These are phyloP conservation scores for Sinodicranocentrus sp. DNA, from an alignment of 2,888 invertebrate genomes.

Conservation along the genomic window DNA sequence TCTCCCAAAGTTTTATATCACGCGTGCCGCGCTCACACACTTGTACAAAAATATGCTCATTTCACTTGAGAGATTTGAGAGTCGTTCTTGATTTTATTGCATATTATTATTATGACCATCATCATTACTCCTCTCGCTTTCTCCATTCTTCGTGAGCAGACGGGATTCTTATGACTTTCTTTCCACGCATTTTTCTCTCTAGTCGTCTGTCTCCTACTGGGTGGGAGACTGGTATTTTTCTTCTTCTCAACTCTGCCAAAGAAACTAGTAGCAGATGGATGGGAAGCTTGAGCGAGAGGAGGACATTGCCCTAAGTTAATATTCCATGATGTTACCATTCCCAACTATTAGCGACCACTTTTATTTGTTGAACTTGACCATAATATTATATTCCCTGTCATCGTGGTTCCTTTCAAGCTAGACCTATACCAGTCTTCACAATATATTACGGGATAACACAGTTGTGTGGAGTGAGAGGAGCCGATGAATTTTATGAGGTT, in stretches of 20 bases:
- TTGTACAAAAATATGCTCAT: neutral
- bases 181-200: slow-evolving; percentile 16
- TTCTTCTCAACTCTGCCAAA: too few species aligned
- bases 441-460: slow-evolving; percentile 1
- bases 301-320: slow-evolving; percentile 36
- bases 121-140: slow-evolving; percentile 9
- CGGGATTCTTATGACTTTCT: slow-evolving; percentile 33
- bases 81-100: slow-evolving; percentile 56
- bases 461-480: slow-evolving; percentile 29
- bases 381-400: slow-evolving; percentile 22
- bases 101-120: slow-evolving; percentile 49
- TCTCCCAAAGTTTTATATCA: neutral
- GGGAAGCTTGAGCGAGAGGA: neutral
- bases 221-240: too few species aligned
- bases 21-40: neutral
- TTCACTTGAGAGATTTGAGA: slow-evolving; percentile 8
- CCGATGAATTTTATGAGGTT: slow-evolving; percentile 66
- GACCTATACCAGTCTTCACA: neutral
- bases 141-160: too few species aligned
- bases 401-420: neutral
- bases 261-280: neutral
- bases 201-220: slow-evolving; percentile 8
- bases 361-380: slow-evolving; percentile 54
- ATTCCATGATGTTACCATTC: slow-evolving; percentile 25
- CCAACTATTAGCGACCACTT: slow-evolving; percentile 45